These are phyloP conservation scores for Chrysolina oricalcia DNA, from an alignment of 2,888 invertebrate species.

Conservation along the genomic window DNA sequence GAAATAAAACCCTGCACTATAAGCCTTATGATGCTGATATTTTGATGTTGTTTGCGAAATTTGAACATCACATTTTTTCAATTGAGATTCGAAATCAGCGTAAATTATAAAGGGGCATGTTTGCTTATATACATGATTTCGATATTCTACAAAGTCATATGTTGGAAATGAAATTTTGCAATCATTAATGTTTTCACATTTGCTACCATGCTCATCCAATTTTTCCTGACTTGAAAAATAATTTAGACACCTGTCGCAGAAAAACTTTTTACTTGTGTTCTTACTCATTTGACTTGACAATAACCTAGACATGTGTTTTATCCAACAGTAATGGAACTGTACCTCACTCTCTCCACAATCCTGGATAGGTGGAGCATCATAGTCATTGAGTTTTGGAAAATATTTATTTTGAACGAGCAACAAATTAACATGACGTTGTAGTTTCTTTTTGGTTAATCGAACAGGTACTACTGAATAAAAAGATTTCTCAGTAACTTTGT, in stretches of 20 bases:
- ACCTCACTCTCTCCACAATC: too few relatives aligned
- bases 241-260: too few relatives aligned
- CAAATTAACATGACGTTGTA: neutral
- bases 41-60: neutral
- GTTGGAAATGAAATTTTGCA: too few relatives aligned
- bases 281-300: too few relatives aligned
- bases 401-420: too few relatives aligned
- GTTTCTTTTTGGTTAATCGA: slow-evolving; percentile 36
- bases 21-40: slow-evolving; percentile 50
- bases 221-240: too few relatives aligned
- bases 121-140: slow-evolving; percentile 38
- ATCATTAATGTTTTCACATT: slow-evolving; percentile 9
- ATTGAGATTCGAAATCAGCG: slow-evolving; percentile 49
- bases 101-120: slow-evolving; percentile 46
- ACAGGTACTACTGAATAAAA: slow-evolving; percentile 24
- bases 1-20: slow-evolving; percentile 53
- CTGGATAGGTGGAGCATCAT: too few relatives aligned
- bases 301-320: too few relatives aligned
- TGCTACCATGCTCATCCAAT: too few relatives aligned
- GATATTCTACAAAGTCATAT: slow-evolving; percentile 38
- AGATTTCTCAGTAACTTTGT: slow-evolving; percentile 2
- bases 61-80: slow-evolving; percentile 4
- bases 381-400: too few relatives aligned
- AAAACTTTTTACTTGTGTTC: too few relatives aligned
- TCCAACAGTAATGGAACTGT: too few relatives aligned